These are phyloP conservation scores for Onychomys leucogaster DNA, from an alignment of 2,797 vertebrate genomes.

Conservation along the genomic window DNA sequence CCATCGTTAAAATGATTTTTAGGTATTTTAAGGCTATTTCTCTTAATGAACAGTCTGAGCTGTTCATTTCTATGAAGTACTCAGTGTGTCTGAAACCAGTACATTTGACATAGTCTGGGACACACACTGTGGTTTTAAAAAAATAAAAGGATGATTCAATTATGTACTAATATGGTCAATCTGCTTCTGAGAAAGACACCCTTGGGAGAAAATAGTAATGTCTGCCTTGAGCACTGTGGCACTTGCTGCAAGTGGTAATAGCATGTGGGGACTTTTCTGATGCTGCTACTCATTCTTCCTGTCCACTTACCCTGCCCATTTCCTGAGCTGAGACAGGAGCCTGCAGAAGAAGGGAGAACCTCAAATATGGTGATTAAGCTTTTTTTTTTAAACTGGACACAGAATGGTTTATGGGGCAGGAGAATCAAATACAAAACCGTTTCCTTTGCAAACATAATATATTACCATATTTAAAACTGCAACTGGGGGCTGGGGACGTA, in stretches of 20 bases:
- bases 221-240: background rate
- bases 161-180: background rate
- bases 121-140: conserved; percentile 35
- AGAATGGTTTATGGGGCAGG: background rate
- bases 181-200: conserved; percentile 64
- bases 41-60: conserved; percentile 14
- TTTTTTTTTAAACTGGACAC: background rate
- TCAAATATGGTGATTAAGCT: background rate
- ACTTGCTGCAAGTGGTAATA: background rate
- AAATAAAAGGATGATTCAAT: conserved; percentile 48
- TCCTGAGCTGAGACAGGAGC: background rate
- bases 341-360: background rate
- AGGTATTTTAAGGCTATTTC: conserved; percentile 47
- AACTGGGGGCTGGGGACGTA: too few relatives aligned
- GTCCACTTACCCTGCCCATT: background rate
- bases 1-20: background rate
- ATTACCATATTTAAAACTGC: background rate
- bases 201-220: conserved; percentile 7
- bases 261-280: conserved; percentile 24
- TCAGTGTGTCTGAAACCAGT: conserved; percentile 38
- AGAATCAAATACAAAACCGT: background rate
- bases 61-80: conserved; percentile 61
- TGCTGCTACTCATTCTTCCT: background rate
- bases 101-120: conserved; percentile 20
- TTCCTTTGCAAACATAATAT: background rate